These are phyloP conservation scores for Araneus ventricosus DNA, from an alignment of 1,140 invertebrate genomes.

Conservation along the genomic window DNA sequence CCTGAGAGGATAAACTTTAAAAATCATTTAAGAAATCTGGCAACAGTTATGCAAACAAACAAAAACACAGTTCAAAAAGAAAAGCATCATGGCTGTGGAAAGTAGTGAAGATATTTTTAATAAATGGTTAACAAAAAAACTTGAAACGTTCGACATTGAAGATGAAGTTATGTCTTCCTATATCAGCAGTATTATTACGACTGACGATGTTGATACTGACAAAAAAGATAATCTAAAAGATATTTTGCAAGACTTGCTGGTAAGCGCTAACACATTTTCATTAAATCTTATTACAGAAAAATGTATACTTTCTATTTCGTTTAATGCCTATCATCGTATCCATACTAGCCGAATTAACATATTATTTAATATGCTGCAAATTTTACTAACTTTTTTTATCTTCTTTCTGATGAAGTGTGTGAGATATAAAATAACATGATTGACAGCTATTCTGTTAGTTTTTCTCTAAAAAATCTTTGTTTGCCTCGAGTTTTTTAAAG, in stretches of 20 bases:
- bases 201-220: slow-evolving; percentile 42
- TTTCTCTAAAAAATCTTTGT: no score
- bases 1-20: no score
- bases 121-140: slow-evolving; percentile 42
- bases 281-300: no score
- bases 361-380: no score
- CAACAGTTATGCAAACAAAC: neutral
- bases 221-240: slow-evolving; percentile 32
- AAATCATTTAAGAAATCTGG: neutral
- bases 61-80: neutral
- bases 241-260: slow-evolving; percentile 32
- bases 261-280: neutral
- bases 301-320: no score
- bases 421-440: no score
- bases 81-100: slow-evolving; percentile 21
- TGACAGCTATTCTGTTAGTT: no score
- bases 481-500: no score
- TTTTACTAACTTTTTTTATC: no score
- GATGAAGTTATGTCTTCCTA: slow-evolving; percentile 43
- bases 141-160: slow-evolving; percentile 32
- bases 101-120: slow-evolving; percentile 24
- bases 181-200: slow-evolving; percentile 55
- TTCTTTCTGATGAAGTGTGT: no score
- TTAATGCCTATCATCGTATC: no score
- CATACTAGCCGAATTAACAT: no score